Evolutionary conservation across 2,888 invertebrate species (phyloP), one percentile per base, ranked within the genome.

Genomic region (Cheilosia soror): DNA sequence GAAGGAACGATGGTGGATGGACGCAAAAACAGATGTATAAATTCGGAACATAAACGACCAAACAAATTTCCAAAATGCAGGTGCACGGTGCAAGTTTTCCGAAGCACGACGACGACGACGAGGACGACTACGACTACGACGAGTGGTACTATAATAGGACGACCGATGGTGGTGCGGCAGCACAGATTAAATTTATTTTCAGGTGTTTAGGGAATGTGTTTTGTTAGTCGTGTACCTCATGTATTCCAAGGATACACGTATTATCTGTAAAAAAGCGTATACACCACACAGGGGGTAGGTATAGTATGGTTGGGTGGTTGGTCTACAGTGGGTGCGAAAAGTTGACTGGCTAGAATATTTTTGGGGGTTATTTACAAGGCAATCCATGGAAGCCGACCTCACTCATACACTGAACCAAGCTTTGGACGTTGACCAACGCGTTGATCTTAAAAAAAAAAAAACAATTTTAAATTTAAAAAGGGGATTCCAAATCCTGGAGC

Each of bases 151-250:
- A 33, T 58, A 15, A 42, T 55, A 51, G 27, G 5, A 25, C n/a
- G 13, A 31, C 57, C 31, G 72, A 44, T 77, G 65, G 53, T 68
- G 60, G 82, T 83, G 79, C 69, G 66, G 76, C 65, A 68, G 84
- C 87, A 82, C 84, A 88, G 88, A 88, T 88, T 88, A 88, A 88
- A 88, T 88, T 88, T 88, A 88, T 87, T 88, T 88, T 86, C 87
- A 88, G 87, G 87, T 87, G 87, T 87, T 87, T 88, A 80, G 86
- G 78, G 86, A 87, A 87, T 88, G 82, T 87, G 87, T 83, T 86
- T 82, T 85, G 80, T 84, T 83, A 68, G 71, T 76, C 69, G 80
- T 80, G 81, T 85, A 71, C 76, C 81, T 77, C 44, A 31, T 81
- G 76, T 57, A 76, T 42, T 79, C 69, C 63, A 51, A 66, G 76